These are phyloP conservation scores for Neocrepidodera transversa DNA, from an alignment of 2,888 invertebrate genomes.

Conservation along the genomic window DNA sequence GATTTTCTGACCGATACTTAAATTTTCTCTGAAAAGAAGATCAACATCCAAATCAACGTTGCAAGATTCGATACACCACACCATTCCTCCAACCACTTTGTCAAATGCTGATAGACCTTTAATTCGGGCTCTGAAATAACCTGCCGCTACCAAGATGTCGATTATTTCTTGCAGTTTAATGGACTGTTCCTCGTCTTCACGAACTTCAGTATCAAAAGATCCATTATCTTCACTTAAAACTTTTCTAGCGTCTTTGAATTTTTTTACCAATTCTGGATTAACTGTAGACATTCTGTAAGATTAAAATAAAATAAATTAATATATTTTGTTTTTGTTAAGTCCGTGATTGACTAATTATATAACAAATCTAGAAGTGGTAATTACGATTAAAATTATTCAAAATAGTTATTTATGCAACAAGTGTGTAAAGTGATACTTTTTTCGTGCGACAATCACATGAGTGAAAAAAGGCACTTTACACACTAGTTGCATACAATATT, in stretches of 20 bases:
- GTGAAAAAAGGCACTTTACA: no score
- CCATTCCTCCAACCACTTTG: conserved; percentile 97
- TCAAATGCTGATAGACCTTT: conserved; percentile 96
- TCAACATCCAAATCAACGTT: conserved; percentile 95
- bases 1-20: conserved; percentile 97
- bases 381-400: no score
- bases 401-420: no score
- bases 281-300: conserved; percentile 34
- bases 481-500: no score
- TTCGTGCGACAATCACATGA: no score
- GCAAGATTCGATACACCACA: conserved; percentile 97
- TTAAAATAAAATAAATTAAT: no score
- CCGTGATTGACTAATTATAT: no score
- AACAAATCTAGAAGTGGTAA: no score
- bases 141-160: conserved; percentile 90
- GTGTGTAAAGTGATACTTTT: no score
- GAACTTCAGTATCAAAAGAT: conserved; percentile 73
- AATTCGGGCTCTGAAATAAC: conserved; percentile 94
- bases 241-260: conserved; percentile 62
- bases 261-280: conserved; percentile 57
- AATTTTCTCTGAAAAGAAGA: conserved; percentile 86
- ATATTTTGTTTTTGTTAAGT: no score
- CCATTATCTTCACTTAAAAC: conserved; percentile 65
- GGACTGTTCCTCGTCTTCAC: conserved; percentile 90
- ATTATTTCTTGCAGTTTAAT: conserved; percentile 90